Percentiles rank a stretch among this genome's conserved stretches.
These are phyloP conservation scores for Campylomormyrus numenius DNA, from an alignment of 2,113 vertebrate species.

Conservation along the genomic window DNA sequence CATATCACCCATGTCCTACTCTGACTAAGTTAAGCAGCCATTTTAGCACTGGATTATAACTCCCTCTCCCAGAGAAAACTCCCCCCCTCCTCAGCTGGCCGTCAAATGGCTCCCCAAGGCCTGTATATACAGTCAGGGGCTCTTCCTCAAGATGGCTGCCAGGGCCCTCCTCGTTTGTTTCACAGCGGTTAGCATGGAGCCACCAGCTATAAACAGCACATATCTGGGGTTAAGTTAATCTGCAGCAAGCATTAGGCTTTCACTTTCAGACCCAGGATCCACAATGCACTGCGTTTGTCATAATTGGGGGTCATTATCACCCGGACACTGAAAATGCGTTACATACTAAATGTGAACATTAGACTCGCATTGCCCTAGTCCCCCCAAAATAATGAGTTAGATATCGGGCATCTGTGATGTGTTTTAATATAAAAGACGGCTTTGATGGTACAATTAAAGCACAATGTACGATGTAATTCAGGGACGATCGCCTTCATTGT, in stretches of 20 bases:
- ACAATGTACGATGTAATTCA: not conserved
- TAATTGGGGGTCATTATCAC: not conserved
- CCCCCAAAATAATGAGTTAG: not conserved
- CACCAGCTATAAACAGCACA: not conserved
- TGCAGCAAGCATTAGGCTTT: not conserved
- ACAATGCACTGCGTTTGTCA: not conserved
- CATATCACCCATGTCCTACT: not conserved
- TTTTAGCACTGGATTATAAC: not conserved
- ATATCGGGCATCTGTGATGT: not conserved
- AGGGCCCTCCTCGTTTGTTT: not conserved
- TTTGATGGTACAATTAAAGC: not conserved
- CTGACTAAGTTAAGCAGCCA: not conserved
- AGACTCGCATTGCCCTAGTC: not conserved
- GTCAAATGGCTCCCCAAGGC: not conserved
- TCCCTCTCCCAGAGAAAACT: not conserved
- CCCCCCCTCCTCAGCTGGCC: not conserved
- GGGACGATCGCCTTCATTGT: not conserved
- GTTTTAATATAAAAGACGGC: not conserved
- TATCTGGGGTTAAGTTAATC: not conserved
- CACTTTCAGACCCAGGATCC: not conserved
- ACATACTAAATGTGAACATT: not conserved
- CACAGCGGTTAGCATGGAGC: not conserved
- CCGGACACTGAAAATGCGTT: not conserved
- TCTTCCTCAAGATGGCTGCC: not conserved
- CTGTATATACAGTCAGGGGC: not conserved